Evolutionary conservation across 2,113 vertebrate genomes (phyloP), one percentile per base, ranked within the genome.

Genomic region (Psittacula cyanocephala): DNA sequence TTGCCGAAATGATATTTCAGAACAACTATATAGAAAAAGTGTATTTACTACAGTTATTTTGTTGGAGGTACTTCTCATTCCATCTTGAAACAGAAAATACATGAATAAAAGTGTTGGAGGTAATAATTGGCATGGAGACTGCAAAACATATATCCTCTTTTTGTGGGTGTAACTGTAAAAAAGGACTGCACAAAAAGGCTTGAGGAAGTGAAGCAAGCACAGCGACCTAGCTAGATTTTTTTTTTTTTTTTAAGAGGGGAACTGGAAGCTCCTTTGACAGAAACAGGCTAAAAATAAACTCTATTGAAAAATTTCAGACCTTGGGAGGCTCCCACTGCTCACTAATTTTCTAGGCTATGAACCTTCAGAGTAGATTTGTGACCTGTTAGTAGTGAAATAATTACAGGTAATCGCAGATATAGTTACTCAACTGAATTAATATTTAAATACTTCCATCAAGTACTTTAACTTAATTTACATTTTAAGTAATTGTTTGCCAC

Each of bases 201-300:
- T 71, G 88, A 97, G 96, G 94, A 96, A 97, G 94, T 96, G 91
- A 96, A 89, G 93, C 87, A 95, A 96, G 80, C 78, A 79, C 78
- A 95, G 44, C n/a, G 5, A 96, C 84, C 77, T 71, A 89, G 53
- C 84, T 94, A 82, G 57, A 57, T 16, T 13, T 49, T 63, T 47
- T 70, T 55, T 78, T 53, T 57, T 87, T 74, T 76, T 82, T 77
- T 77, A 2, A 84, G 81, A 85, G 82, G 71, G 94, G 93, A 97
- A 96, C 95, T 96, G 85, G 89, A 83, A 94, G 91, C 68, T 96
- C 88, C 79, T 90, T 71, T 91, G 72, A 93, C 35, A 94, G 52
- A 74, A 82, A 17, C 14, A 84, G 39, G 19, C 64, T 64, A 91
- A 81, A 96, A 95, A 96, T 65, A 63, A 94, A 88, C 50, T 65